Evolutionary conservation across 2,113 vertebrate species (phyloP), one percentile per base, ranked within the genome.

Genomic region (Tricholaema leucomelas): DNA sequence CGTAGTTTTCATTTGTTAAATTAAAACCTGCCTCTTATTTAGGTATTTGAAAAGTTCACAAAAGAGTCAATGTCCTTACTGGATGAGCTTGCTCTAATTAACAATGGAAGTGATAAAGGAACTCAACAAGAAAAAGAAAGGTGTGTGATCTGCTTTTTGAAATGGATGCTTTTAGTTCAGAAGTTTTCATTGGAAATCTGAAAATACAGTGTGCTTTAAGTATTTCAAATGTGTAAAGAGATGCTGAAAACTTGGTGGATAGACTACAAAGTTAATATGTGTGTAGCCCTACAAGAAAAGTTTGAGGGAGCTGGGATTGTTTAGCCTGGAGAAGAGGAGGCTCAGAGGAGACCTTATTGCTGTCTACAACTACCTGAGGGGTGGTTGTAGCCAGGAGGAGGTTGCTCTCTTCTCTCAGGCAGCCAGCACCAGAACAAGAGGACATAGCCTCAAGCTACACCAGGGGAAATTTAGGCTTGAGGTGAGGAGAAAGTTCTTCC

Each of bases 11-110:
- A 6, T 58, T 85, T 76, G 40, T 85, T 58, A 63, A 71, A 84
- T 80, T 64, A 59, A 93, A 91, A 85, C 9, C 6, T 85, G 30
- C 6, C 5, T 89, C 77, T 90, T 89, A 35, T 91, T 79, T 94
- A 99, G 99, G 98, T 99, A 80, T 99, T 99, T 97, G 99, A 99
- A 96, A 99, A 99, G 95, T 99, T 99, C 97, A 99, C 99, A 1
- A 99, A 98, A 91, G 99, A 99, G 90, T 99, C 99, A 13, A 99
- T 98, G 1, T 99, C 99, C 9, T 98, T 99, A 88, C 95, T 99
- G 93, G 99, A 99, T 83, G 99, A 99, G 91, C 98, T 99, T 91
- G 98, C 98, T n/a, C 91, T 99, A 85, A 99, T 99, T 97, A 99
- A 98, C 95, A 98, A 99, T 65, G 98, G 98, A 86, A 97, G 98